Conservation (phyloP, 2,797 vertebrate genomes). For the Lacerta viridis region DNA sequence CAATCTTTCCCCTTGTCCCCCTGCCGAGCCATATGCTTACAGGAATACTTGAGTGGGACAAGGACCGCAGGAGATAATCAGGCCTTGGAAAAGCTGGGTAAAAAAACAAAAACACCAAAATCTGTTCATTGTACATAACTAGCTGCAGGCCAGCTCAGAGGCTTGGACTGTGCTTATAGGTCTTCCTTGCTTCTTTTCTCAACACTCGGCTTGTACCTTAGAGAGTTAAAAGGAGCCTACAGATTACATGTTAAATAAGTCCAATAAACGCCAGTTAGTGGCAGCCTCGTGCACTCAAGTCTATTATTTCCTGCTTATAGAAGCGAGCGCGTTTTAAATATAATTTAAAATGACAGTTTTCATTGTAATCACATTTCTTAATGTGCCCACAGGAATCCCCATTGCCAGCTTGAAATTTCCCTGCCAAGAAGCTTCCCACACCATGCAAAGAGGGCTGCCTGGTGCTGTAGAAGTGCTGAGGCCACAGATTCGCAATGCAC, state of each 20-base stretch:
- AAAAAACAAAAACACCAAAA: not conserved
- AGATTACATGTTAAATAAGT: not conserved
- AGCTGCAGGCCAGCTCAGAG: not conserved
- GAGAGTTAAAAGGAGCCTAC: not conserved
- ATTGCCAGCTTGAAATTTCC: conserved; percentile 17
- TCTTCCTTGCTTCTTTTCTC: not conserved
- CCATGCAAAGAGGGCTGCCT: not conserved
- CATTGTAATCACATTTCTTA: conserved; percentile 41
- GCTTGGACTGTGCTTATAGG: not conserved
- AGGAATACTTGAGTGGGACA: not conserved
- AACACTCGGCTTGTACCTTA: not conserved
- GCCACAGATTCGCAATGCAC: not conserved
- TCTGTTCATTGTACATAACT: not conserved
- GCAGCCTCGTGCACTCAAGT: not conserved
- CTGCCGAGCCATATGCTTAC: conserved; percentile 31
- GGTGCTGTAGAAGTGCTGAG: not conserved
- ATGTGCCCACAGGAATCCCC: conserved; percentile 8
- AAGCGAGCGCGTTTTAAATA: conserved; percentile 29
- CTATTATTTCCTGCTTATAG: conserved; percentile 33
- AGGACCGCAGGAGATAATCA: not conserved
- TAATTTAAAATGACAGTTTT: conserved; percentile 42
- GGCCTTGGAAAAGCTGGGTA: not conserved
- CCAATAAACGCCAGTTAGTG: conserved; percentile 28
- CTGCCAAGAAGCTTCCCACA: conserved; percentile 15
- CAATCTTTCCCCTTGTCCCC: conserved; percentile 8